A percentile compares a stretch with the other conserved stretches of the same genome.
Conservation (phyloP, 2,113 vertebrate species). For the Gasterosteus nipponicus region DNA sequence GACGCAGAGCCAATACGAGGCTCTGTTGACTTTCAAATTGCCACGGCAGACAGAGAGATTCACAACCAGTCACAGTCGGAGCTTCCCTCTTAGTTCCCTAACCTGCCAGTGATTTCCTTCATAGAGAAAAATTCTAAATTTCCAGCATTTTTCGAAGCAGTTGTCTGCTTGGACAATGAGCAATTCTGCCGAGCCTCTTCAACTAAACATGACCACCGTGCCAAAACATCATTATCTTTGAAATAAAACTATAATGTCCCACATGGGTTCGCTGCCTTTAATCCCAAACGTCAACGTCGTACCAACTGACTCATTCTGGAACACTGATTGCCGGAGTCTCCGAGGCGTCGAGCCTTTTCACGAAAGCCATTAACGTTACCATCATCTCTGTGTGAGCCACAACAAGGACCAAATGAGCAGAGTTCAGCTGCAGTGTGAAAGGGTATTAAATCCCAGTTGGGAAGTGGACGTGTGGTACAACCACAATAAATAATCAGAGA, state of each 20-base stretch:
- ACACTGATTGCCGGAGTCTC: constrained; percentile 6
- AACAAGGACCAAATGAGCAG: constrained; percentile 17
- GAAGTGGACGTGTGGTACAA: not conserved
- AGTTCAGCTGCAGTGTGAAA: constrained; percentile 40
- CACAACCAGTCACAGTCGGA: constrained; percentile 1
- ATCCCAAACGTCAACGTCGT: not conserved
- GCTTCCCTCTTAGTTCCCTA: constrained; percentile 5
- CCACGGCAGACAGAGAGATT: constrained; percentile 12
- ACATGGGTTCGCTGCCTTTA: constrained; percentile 2
- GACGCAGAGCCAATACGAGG: constrained; percentile 20
- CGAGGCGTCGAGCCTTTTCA: constrained; percentile 9
- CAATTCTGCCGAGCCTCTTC: not conserved
- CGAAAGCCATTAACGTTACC: constrained; percentile 16
- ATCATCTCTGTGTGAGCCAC: constrained; percentile 18
- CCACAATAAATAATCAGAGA: not conserved
- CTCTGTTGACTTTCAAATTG: constrained; percentile 43
- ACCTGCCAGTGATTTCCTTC: constrained; percentile 24
- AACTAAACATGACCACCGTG: not conserved
- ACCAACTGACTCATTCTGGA: not conserved
- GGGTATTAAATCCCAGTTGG: constrained; percentile 33
- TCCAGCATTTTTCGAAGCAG: not conserved
- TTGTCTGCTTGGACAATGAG: not conserved
- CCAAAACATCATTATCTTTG: not conserved
- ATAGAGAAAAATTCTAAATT: not conserved
- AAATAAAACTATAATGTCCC: constrained; percentile 4